Percentiles rank a stretch among this genome's conserved stretches.
These are phyloP conservation scores for Holcopasites calliopsidis DNA, from an alignment of 1,140 invertebrate genomes.

Conservation along the genomic window DNA sequence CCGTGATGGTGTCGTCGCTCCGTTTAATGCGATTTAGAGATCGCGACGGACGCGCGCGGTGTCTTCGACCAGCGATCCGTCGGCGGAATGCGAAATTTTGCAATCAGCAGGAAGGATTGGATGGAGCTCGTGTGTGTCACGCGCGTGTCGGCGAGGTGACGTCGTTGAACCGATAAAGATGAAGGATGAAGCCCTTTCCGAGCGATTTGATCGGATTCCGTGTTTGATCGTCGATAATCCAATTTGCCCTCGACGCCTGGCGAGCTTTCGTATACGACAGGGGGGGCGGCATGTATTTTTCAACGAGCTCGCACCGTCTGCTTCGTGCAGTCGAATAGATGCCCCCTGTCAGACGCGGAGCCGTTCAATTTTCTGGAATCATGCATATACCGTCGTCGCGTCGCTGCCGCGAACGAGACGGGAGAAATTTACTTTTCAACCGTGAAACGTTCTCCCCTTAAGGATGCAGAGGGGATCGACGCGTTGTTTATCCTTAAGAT, in stretches of 20 bases:
- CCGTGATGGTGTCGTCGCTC: no score
- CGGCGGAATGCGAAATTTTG: constrained; percentile 28
- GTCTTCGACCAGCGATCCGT: constrained; percentile 1
- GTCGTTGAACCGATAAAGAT: constrained; percentile 53
- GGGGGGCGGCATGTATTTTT: constrained; percentile 47
- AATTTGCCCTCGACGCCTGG: constrained; percentile 58
- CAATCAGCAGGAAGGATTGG: constrained; percentile 36
- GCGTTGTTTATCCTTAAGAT: background rate
- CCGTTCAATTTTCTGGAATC: constrained; percentile 61
- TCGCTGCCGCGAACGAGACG: background rate
- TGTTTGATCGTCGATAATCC: constrained; percentile 67
- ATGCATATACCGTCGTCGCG: constrained; percentile 41
- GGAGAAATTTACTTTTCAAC: background rate
- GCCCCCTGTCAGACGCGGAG: constrained; percentile 40
- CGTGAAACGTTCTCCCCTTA: background rate
- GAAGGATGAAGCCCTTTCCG: constrained; percentile 62
- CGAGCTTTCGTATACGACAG: constrained; percentile 32
- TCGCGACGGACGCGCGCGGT: no score
- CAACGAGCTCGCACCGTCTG: constrained; percentile 40
- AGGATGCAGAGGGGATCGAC: background rate
- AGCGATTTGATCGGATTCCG: constrained; percentile 63
- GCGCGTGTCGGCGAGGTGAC: background rate
- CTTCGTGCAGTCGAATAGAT: constrained; percentile 44
- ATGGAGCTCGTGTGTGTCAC: background rate
- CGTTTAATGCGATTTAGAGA: constrained; percentile 10